Percentiles rank a stretch among this genome's conserved stretches.
These are phyloP conservation scores for Bolborhynchus lineola DNA, from an alignment of 2,113 vertebrate species.

Conservation along the genomic window DNA sequence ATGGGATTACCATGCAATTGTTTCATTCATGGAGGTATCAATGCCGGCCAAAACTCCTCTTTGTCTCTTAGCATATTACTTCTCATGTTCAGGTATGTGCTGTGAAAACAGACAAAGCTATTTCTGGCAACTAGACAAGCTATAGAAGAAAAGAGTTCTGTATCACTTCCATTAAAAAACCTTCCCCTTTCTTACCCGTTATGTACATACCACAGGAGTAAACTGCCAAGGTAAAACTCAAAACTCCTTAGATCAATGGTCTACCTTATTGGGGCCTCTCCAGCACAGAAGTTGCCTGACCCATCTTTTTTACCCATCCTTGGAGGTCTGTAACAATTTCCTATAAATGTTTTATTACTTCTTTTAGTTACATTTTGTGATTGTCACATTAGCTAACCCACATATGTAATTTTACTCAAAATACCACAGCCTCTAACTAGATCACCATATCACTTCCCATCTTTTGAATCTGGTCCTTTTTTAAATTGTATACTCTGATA, in stretches of 20 bases:
- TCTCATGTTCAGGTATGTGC: not conserved
- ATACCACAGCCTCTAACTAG: not conserved
- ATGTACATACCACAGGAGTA: fast-evolving
- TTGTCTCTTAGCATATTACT: not conserved
- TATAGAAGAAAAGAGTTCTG: not conserved
- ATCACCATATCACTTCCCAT: not conserved
- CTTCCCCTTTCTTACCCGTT: not conserved
- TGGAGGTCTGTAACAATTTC: slow-evolving; percentile 32
- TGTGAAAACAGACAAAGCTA: not conserved
- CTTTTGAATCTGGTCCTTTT: not conserved
- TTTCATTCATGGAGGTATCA: not conserved
- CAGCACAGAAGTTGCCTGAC: not conserved
- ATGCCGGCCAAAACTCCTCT: not conserved
- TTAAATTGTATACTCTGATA: not conserved
- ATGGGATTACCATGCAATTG: not conserved
- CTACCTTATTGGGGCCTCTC: not conserved
- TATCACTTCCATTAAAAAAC: not conserved
- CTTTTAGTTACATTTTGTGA: not conserved
- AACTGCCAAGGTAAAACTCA: not conserved
- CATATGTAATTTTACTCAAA: slow-evolving; percentile 34
- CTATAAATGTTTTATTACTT: slow-evolving; percentile 15
- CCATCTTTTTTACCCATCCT: slow-evolving; percentile 20
- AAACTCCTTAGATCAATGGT: not conserved
- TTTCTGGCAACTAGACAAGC: not conserved
- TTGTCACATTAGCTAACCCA: not conserved